phyloP scores from a whole-genome alignment of 2,113 vertebrate species.

The Picathartes gymnocephalus region DNA sequence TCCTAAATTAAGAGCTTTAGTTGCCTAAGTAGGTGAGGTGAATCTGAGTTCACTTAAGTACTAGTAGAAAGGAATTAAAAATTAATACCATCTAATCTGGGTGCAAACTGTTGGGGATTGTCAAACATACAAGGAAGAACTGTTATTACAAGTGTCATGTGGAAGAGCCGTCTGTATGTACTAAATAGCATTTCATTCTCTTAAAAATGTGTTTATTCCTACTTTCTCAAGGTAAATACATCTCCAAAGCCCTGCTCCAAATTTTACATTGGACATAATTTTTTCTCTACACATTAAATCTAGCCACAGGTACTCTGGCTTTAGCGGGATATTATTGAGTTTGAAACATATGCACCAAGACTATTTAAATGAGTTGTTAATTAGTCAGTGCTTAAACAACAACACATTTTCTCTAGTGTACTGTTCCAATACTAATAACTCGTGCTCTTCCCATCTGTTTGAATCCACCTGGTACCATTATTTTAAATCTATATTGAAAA shows the following conservation, averaged over 20 bases:
- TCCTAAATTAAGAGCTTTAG: neutral
- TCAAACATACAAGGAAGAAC: neutral
- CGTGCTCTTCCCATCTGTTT: constrained; percentile 23
- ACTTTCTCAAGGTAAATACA: neutral
- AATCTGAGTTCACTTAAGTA: neutral
- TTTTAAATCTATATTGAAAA: neutral
- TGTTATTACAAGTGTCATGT: neutral
- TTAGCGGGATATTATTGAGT: neutral
- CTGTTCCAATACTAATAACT: constrained; percentile 33
- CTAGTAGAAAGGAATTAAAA: neutral
- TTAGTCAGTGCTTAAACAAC: constrained; percentile 37
- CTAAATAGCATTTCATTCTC: neutral
- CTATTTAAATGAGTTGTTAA: constrained; percentile 49
- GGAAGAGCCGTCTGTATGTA: neutral
- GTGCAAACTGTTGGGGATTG: neutral
- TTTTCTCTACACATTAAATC: neutral
- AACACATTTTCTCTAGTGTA: constrained; percentile 27
- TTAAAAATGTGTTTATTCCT: neutral
- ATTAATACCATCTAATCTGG: neutral
- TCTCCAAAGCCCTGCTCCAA: neutral
- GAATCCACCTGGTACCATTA: constrained; percentile 22
- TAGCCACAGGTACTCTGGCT: neutral
- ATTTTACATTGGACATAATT: neutral
- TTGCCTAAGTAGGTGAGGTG: neutral
- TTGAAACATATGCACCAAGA: constrained; percentile 10